Percentiles rank a stretch among this genome's conserved stretches.
phyloP scores from a whole-genome alignment of 2,113 vertebrate genomes.

The Grus americana region DNA sequence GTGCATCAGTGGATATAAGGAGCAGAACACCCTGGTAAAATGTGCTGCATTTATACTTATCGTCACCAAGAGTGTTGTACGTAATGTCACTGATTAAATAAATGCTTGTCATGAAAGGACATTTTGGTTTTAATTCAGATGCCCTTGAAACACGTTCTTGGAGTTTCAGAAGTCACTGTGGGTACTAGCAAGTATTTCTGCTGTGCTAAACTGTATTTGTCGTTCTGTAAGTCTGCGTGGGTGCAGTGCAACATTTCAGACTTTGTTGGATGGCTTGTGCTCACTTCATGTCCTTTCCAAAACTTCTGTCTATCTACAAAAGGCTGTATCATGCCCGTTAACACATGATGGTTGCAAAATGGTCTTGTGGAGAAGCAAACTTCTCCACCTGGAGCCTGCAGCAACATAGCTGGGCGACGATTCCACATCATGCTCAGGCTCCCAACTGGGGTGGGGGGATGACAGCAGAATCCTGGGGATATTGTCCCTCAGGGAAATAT shows the following conservation, averaged over 20 bases:
- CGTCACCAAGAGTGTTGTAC: background rate
- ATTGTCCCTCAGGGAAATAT: background rate
- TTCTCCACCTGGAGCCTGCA: background rate
- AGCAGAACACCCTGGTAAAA: background rate
- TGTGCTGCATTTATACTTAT: background rate
- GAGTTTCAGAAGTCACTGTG: background rate
- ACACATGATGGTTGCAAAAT: background rate
- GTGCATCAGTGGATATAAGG: background rate
- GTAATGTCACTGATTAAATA: background rate
- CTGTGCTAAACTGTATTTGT: background rate
- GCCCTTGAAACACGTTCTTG: background rate
- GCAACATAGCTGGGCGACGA: fast-evolving
- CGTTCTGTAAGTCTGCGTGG: background rate
- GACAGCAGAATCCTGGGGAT: background rate
- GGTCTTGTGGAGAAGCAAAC: background rate
- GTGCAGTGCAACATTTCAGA: background rate
- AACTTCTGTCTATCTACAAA: background rate
- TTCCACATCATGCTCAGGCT: background rate
- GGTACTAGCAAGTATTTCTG: background rate
- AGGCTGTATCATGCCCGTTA: background rate
- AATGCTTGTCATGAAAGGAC: background rate
- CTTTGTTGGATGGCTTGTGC: background rate
- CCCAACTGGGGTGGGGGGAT: background rate
- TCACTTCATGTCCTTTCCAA: background rate
- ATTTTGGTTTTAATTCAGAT: background rate